Evolutionary conservation across 2,797 vertebrate species (phyloP).

Genomic region (Masticophis lateralis): DNA sequence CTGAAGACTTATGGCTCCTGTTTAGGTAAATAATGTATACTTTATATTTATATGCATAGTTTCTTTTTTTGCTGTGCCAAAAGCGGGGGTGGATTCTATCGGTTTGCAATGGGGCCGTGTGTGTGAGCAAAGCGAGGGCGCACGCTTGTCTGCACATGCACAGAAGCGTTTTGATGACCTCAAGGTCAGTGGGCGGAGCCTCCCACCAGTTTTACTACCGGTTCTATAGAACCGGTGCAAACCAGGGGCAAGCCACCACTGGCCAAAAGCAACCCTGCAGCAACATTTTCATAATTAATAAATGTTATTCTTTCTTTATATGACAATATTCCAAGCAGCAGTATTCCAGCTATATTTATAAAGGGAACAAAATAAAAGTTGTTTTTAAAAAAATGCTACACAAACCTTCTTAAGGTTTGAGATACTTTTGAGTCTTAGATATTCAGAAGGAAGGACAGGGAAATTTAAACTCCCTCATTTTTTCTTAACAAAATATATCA

Average conservation of each 20-base stretch:
- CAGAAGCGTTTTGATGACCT: too few species aligned
- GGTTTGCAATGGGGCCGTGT: too few species aligned
- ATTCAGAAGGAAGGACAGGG: slow-evolving; percentile 10
- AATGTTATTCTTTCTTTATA: not conserved
- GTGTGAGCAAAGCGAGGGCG: too few species aligned
- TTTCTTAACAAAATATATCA: slow-evolving; percentile 40
- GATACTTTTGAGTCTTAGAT: not conserved
- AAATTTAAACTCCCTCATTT: slow-evolving; percentile 14
- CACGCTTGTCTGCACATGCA: too few species aligned
- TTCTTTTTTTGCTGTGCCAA: not conserved
- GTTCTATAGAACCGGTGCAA: too few species aligned
- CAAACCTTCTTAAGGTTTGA: not conserved
- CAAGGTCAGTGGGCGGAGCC: too few species aligned
- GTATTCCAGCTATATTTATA: not conserved
- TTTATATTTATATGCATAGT: not conserved
- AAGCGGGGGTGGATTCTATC: not conserved
- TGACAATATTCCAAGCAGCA: not conserved
- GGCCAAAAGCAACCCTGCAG: not conserved
- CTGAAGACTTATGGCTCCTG: not conserved
- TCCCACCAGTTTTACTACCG: too few species aligned
- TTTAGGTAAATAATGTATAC: slow-evolving; percentile 7
- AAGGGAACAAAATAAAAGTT: not conserved
- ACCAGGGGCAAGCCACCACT: too few species aligned
- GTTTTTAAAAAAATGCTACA: not conserved
- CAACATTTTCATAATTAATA: not conserved